Evolutionary conservation across 64 coral and sea anemone species (phyloP).

Genomic region (Actinia equina): DNA sequence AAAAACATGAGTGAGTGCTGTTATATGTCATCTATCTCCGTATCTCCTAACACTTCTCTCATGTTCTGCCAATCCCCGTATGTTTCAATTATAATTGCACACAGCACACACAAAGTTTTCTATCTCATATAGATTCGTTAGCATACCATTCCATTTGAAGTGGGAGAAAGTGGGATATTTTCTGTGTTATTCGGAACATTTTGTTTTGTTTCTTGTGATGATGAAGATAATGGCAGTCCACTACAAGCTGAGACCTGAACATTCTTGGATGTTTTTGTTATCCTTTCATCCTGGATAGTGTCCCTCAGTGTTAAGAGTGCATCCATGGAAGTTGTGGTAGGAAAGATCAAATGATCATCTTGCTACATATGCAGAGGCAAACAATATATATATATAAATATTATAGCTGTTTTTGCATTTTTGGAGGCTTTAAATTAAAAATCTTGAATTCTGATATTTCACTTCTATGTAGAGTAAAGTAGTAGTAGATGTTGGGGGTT

Average conservation of each 20-base stretch:
- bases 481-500: too few relatives aligned
- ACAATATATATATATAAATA: too few relatives aligned
- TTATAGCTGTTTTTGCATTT: too few relatives aligned
- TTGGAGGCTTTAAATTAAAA: too few relatives aligned
- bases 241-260: neutral
- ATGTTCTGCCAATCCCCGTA: too few relatives aligned
- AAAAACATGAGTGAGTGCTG: too few relatives aligned
- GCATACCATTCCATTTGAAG: neutral
- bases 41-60: too few relatives aligned
- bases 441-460: too few relatives aligned
- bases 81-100: too few relatives aligned
- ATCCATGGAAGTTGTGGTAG: slow-evolving; percentile 60
- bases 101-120: too few relatives aligned
- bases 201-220: neutral
- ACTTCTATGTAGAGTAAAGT: too few relatives aligned
- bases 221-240: neutral
- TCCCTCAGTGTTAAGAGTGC: slow-evolving; percentile 54
- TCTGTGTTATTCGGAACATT: neutral
- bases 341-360: slow-evolving; percentile 74
- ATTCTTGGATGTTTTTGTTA: neutral
- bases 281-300: slow-evolving; percentile 57
- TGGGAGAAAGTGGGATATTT: neutral
- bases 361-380: neutral
- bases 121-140: neutral
- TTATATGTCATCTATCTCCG: too few relatives aligned